Evolutionary conservation across 2,113 vertebrate species (phyloP).

Genomic region (Chionomys nivalis): DNA sequence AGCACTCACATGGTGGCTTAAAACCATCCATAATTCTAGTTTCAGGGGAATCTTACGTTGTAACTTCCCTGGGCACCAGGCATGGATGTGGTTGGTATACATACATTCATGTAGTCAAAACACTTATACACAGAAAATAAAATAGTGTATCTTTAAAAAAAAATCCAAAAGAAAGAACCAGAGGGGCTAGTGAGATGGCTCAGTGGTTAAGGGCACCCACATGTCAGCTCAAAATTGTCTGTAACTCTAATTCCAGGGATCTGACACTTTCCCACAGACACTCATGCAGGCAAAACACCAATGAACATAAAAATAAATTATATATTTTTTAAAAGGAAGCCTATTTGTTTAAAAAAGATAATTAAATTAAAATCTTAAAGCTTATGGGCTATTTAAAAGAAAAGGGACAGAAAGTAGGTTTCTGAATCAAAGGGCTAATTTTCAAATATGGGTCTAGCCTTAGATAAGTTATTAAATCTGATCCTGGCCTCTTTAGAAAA

Average conservation of each 20-base stretch:
- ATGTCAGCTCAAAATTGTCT: neutral
- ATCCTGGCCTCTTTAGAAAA: neutral
- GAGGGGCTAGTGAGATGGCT: no score
- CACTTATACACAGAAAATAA: neutral
- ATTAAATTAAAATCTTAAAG: neutral
- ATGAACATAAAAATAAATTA: neutral
- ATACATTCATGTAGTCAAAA: neutral
- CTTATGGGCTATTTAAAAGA: neutral
- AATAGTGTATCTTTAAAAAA: neutral
- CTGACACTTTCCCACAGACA: neutral
- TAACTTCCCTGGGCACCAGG: neutral
- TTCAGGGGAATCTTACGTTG: neutral
- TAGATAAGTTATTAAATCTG: constrained; percentile 24
- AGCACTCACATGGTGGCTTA: neutral
- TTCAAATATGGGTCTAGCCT: constrained; percentile 27
- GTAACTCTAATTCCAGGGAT: neutral
- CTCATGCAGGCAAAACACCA: neutral
- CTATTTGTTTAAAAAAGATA: neutral
- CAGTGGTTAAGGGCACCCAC: neutral
- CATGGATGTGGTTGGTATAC: neutral
- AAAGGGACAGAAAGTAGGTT: neutral
- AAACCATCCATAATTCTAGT: neutral
- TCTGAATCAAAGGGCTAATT: constrained; percentile 22
- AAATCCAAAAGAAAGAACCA: neutral
- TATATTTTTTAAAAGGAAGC: neutral